Base-by-base conservation (phyloP, 2,888 invertebrate genomes). In the Hemicrepidius hirtus region DNA sequence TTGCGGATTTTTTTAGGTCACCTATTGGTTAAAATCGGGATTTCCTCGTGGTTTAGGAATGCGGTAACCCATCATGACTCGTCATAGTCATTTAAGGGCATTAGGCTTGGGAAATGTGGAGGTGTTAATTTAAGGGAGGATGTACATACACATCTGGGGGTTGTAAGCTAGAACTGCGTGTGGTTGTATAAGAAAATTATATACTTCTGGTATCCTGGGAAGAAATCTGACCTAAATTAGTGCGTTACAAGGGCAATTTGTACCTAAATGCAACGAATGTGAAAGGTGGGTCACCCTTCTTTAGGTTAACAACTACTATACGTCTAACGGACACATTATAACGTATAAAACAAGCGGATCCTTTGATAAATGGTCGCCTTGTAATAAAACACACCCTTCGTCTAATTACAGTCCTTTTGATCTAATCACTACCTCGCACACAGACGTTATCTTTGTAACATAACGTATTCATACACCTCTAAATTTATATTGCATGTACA, bases 341-440 rank as follows among this genome's bases (percentile, higher is more conserved):
- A 12, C 66, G 41, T 28, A 66, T 66, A 66, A 53, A 53, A 66
- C 66, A 64, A 64, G 64, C 49, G 35, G 20, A 55, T 66, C 66
- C 66, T 66, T 68, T 68, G 68, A 68, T 46, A 60, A 68, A 46
- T 46, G 46, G 57, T 35, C 46, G 59, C 24, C 68, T 68, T 65
- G 75, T 74, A 76, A 74, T 76, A 77, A 77, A 73, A 75, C 74
- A 75, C 71, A 68, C 70, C 67, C 55, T 41, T 28, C 68, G 66
- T 74, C 69, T 77, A 75, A 77, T 77, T 77, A 74, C 60, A 65
- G 62, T 59, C 72, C 75, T 73, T 74, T 76, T 75, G 75, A 74
- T 74, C 59, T 70, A 72, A 76, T 76, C 75, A 63, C 37, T 21
- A 44, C 46, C 50, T 53, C 64, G 41, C 69, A 65, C 62, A 72